phyloP scores from a whole-genome alignment of 2,113 vertebrate genomes.

The Cyanistes caeruleus region DNA sequence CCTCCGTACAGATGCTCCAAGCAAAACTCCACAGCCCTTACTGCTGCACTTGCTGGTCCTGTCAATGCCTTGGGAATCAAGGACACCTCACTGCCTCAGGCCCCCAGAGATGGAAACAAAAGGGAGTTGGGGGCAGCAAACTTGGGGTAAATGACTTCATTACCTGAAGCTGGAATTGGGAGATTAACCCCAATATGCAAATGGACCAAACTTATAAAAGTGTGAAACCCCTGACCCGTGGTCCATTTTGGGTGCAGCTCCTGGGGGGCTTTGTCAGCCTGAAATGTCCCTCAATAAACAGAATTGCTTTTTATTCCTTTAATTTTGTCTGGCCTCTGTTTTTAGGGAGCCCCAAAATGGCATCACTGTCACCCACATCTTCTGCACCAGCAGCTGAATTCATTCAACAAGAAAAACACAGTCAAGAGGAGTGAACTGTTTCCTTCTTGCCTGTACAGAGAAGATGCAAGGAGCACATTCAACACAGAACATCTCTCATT shows the following conservation, averaged over 20 bases:
- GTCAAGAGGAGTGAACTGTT: background rate
- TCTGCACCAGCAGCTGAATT: background rate
- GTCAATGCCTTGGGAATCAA: background rate
- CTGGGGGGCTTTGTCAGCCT: background rate
- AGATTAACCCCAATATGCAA: background rate
- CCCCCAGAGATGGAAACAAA: background rate
- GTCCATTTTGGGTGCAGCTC: background rate
- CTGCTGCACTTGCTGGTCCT: accelerated
- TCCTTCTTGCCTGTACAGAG: background rate
- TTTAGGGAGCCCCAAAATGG: background rate
- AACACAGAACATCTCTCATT: constrained; percentile 39
- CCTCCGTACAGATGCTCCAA: background rate
- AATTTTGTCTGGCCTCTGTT: background rate
- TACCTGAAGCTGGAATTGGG: background rate
- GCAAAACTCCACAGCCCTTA: background rate
- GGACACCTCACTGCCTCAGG: background rate
- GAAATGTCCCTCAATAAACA: background rate
- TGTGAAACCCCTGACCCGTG: accelerated
- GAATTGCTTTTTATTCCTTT: background rate
- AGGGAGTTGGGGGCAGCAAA: background rate
- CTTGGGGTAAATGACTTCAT: background rate
- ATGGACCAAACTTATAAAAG: accelerated
- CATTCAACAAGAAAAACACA: background rate
- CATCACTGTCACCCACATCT: background rate
- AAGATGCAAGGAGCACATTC: background rate